Evolutionary conservation across 2,888 invertebrate species (phyloP).

Genomic region (Hoplodrina ambigua): DNA sequence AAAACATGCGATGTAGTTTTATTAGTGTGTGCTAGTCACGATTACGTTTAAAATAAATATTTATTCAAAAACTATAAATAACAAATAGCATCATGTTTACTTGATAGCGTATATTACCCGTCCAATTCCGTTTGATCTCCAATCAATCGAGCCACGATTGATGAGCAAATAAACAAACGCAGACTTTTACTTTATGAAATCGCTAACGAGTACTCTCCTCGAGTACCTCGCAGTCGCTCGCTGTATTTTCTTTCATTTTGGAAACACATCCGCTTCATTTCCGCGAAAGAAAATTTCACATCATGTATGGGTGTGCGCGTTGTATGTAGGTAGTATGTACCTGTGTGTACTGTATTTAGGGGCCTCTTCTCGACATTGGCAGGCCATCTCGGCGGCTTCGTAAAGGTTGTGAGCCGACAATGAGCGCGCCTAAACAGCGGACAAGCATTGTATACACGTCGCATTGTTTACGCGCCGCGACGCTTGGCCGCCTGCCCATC

Average conservation of each 20-base stretch:
- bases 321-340: neutral
- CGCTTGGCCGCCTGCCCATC: constrained; percentile 71
- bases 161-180: constrained; percentile 18
- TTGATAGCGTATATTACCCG: constrained; percentile 18
- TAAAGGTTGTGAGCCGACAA: constrained; percentile 39
- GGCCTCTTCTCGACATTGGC: constrained; percentile 20
- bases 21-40: neutral
- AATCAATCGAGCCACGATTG: constrained; percentile 5
- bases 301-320: neutral
- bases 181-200: constrained; percentile 12
- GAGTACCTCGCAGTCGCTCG: neutral
- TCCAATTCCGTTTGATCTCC: constrained; percentile 31
- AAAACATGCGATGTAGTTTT: neutral
- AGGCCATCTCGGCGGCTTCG: constrained; percentile 16
- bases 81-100: constrained; percentile 18
- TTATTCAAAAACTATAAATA: constrained; percentile 15
- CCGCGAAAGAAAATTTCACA: neutral
- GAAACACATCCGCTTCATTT: constrained; percentile 15
- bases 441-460: constrained; percentile 43
- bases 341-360: constrained; percentile 2
- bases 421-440: constrained; percentile 49
- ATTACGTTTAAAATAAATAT: constrained; percentile 16
- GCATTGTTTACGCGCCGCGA: constrained; percentile 70
- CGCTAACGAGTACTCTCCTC: neutral
- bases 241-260: constrained; percentile 11